These are phyloP conservation scores for Eudyptes chrysolophus DNA, from an alignment of 2,113 vertebrate species.

Conservation along the genomic window DNA sequence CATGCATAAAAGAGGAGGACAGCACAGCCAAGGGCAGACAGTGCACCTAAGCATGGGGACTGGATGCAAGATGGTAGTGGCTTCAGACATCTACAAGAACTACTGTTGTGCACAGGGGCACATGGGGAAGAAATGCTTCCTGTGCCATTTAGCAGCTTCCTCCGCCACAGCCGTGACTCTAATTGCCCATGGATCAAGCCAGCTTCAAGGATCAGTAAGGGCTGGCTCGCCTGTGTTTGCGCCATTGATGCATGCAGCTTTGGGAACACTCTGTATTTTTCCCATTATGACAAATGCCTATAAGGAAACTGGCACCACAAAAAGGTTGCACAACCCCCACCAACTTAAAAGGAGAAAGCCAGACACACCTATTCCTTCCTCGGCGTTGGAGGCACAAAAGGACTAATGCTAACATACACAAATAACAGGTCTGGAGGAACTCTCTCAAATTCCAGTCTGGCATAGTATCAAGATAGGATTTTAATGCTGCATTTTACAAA, in stretches of 20 bases:
- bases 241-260: neutral
- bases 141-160: neutral
- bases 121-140: neutral
- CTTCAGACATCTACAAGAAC: neutral
- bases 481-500: slow-evolving; percentile 22
- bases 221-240: neutral
- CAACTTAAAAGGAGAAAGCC: slow-evolving; percentile 54
- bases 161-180: neutral
- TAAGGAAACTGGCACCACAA: slow-evolving; percentile 44
- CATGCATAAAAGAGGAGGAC: neutral
- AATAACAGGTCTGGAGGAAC: slow-evolving; percentile 53
- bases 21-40: neutral
- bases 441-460: slow-evolving; percentile 29
- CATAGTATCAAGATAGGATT: neutral
- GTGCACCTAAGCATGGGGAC: neutral
- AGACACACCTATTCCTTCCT: slow-evolving; percentile 63
- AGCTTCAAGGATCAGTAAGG: neutral
- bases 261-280: slow-evolving; percentile 31
- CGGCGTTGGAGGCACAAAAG: slow-evolving; percentile 31
- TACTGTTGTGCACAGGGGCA: neutral
- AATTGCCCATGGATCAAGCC: neutral
- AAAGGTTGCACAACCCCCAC: slow-evolving; percentile 32
- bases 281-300: slow-evolving; percentile 38
- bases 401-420: neutral
- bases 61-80: neutral